Conservation (phyloP, 2,888 invertebrate genomes). For the Gymnosoma rotundatum region DNA sequence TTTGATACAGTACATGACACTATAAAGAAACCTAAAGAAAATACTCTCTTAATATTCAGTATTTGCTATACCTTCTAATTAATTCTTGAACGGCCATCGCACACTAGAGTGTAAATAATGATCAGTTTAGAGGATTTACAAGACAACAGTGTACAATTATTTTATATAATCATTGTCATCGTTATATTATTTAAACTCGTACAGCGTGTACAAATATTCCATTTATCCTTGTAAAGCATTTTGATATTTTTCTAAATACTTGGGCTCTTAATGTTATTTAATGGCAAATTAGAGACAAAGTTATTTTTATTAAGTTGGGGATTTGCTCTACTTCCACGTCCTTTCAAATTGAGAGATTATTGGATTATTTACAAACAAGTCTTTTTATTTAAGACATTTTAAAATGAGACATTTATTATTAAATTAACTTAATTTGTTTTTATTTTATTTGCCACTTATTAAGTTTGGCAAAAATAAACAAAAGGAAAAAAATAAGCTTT, state of each 20-base stretch:
- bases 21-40: too few species aligned
- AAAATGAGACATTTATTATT: conserved; percentile 35
- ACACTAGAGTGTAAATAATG: conserved; percentile 34
- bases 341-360: conserved; percentile 46
- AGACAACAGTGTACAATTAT: conserved; percentile 57
- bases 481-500: not conserved
- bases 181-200: conserved; percentile 39
- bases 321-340: conserved; percentile 44
- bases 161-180: conserved; percentile 48
- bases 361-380: conserved; percentile 55
- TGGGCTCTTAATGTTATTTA: conserved; percentile 59
- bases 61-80: not conserved
- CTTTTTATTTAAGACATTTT: conserved; percentile 16
- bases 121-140: conserved; percentile 65
- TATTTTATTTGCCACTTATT: conserved; percentile 25
- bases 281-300: conserved; percentile 65
- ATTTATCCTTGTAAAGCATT: conserved; percentile 37
- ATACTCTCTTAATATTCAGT: too few species aligned
- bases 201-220: conserved; percentile 36
- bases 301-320: conserved; percentile 47
- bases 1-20: too few species aligned
- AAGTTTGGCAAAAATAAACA: conserved; percentile 26
- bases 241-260: conserved; percentile 52
- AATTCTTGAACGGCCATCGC: not conserved
- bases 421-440: conserved; percentile 53